These are phyloP conservation scores for Anaspis maculata DNA, from an alignment of 2,888 invertebrate species.

Conservation along the genomic window DNA sequence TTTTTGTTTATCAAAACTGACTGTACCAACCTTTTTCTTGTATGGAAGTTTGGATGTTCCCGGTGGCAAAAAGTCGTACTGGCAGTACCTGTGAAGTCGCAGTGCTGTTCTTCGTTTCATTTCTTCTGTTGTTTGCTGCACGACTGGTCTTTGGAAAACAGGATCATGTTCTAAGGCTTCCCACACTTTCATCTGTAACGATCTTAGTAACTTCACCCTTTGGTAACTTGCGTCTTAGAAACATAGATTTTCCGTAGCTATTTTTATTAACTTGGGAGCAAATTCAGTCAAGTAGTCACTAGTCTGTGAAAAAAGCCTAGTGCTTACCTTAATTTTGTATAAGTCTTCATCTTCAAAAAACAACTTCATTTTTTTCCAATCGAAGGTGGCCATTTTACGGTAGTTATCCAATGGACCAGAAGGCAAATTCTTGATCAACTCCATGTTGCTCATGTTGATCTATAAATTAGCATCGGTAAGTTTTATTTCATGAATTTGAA, in stretches of 20 bases:
- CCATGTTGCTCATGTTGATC: slow-evolving; percentile 39
- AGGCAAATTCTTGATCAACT: slow-evolving; percentile 60
- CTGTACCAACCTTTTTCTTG: slow-evolving; percentile 54
- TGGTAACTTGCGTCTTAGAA: no score
- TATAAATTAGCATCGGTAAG: background rate
- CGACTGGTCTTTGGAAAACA: slow-evolving; percentile 58
- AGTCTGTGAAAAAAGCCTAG: no score
- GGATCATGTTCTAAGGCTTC: slow-evolving; percentile 69
- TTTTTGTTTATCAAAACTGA: no score
- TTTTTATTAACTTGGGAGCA: no score
- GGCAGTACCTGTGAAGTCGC: slow-evolving; percentile 57
- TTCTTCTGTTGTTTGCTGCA: slow-evolving; percentile 60
- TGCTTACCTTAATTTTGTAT: slow-evolving; percentile 72
- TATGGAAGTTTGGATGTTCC: slow-evolving; percentile 55
- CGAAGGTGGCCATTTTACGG: slow-evolving; percentile 70
- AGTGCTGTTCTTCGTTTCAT: slow-evolving; percentile 63
- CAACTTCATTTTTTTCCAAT: slow-evolving; percentile 78
- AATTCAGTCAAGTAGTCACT: no score
- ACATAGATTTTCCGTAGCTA: no score
- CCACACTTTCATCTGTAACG: slow-evolving; percentile 78
- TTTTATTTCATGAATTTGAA: no score
- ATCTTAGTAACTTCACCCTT: no score
- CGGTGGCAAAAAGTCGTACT: slow-evolving; percentile 57
- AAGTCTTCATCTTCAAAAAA: slow-evolving; percentile 67
- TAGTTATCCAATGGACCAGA: slow-evolving; percentile 71